A percentile compares a stretch with the other conserved stretches of the same genome.
phyloP scores from a whole-genome alignment of 1,140 invertebrate genomes.

The Caenorhabditis inopinata region DNA sequence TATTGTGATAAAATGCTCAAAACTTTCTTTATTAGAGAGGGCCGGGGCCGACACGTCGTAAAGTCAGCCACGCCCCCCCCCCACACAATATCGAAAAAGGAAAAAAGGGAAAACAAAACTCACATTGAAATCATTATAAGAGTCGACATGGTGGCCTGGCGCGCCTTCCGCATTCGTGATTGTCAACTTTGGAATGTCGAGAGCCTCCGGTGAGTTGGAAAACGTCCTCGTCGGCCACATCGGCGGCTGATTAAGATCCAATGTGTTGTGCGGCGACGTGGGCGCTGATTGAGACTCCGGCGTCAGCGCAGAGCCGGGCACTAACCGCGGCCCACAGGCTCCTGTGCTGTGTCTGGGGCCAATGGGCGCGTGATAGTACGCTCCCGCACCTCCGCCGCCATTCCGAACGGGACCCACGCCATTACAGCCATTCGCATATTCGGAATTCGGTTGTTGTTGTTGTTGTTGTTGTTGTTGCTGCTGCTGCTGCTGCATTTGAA shows the following conservation, averaged over 20 bases:
- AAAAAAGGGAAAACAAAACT: background rate
- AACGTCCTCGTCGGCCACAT: conserved; percentile 43
- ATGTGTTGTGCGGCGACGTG: conserved; percentile 39
- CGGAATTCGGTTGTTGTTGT: no score
- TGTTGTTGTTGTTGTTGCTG: background rate
- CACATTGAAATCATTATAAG: conserved; percentile 41
- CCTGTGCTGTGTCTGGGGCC: conserved; percentile 39
- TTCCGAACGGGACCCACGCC: no score
- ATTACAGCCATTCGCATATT: background rate
- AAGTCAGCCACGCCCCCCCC: no score
- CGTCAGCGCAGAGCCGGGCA: conserved; percentile 39
- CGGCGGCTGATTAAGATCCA: conserved; percentile 37
- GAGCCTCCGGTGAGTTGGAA: conserved; percentile 45
- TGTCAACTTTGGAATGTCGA: conserved; percentile 41
- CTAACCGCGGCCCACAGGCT: conserved; percentile 35
- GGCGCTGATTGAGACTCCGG: conserved; percentile 51
- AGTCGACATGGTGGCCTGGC: conserved; percentile 29
- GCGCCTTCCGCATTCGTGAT: conserved; percentile 41
- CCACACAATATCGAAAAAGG: background rate
- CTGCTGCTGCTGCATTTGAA: background rate
- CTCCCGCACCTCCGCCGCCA: background rate
- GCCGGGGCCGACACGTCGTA: no score
- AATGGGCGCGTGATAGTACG: conserved; percentile 35
- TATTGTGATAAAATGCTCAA: no score
- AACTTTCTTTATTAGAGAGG: no score